Percentiles rank a stretch among this genome's conserved stretches.
These are phyloP conservation scores for Scolopax rusticola DNA, from an alignment of 2,797 vertebrate species.

Conservation along the genomic window DNA sequence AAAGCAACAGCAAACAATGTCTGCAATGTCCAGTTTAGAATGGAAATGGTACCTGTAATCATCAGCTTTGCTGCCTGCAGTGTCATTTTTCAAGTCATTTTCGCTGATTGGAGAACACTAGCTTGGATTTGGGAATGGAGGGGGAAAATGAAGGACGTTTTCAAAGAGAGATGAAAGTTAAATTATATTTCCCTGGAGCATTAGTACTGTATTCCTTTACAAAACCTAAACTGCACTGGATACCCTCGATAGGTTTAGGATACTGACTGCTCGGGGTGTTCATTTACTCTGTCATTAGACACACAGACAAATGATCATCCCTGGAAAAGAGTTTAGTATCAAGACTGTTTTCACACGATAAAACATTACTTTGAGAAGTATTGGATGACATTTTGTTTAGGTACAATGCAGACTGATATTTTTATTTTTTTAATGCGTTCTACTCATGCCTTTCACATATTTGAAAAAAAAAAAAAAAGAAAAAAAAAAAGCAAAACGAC, in stretches of 20 bases:
- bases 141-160: slow-evolving; percentile 45
- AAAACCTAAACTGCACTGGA: slow-evolving; percentile 16
- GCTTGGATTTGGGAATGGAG: not conserved
- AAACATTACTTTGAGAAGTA: not conserved
- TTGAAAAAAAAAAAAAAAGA: not conserved
- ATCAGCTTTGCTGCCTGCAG: not conserved
- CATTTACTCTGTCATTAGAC: slow-evolving; percentile 33
- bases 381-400: slow-evolving; percentile 17
- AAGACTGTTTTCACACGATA: not conserved
- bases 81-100: slow-evolving; percentile 19
- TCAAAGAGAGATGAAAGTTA: slow-evolving; percentile 26
- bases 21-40: slow-evolving; percentile 37
- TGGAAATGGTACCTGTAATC: slow-evolving; percentile 62
- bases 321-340: slow-evolving; percentile 15
- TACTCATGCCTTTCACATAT: slow-evolving; percentile 24
- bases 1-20: slow-evolving; percentile 74
- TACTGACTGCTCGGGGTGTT: not conserved
- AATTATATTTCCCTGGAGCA: slow-evolving; percentile 30
- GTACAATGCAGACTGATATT: not conserved
- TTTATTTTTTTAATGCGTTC: not conserved
- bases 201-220: slow-evolving; percentile 18
- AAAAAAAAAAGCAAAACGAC: not conserved
- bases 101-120: not conserved
- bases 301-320: slow-evolving; percentile 27
- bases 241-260: not conserved